Evolutionary conservation across 1,140 invertebrate species (phyloP).

Genomic region (Ceratina calcarata): DNA sequence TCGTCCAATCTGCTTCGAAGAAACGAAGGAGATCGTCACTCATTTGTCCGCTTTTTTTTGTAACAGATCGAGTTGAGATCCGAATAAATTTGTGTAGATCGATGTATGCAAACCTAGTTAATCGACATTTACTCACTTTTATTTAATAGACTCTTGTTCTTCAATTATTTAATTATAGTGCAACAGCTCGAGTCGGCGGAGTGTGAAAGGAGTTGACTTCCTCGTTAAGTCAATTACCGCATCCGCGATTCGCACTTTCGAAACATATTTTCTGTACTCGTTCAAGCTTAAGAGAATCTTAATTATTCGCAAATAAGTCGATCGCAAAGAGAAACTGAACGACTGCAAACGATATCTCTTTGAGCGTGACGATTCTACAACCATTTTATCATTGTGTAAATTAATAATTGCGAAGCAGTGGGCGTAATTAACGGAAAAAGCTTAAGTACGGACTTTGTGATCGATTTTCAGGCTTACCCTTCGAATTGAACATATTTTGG

Average conservation of each 20-base stretch:
- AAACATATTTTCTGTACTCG: background rate
- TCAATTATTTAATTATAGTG: background rate
- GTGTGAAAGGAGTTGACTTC: background rate
- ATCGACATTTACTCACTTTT: background rate
- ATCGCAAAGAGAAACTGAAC: background rate
- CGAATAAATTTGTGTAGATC: slow-evolving; percentile 27
- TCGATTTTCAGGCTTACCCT: slow-evolving; percentile 88
- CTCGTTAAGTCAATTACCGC: background rate
- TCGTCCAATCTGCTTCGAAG: slow-evolving; percentile 16
- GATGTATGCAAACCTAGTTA: background rate
- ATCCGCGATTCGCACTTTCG: background rate
- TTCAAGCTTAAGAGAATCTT: background rate
- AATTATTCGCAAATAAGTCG: slow-evolving; percentile 2
- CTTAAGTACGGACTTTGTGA: no score
- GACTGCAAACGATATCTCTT: background rate
- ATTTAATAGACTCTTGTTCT: background rate
- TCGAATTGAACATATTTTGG: slow-evolving; percentile 94
- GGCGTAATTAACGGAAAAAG: background rate
- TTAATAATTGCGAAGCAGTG: background rate
- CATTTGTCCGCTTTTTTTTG: background rate
- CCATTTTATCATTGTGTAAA: no score
- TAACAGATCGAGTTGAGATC: background rate
- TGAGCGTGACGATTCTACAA: background rate
- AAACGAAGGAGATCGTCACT: slow-evolving; percentile 13
- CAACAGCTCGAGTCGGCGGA: no score